Evolutionary conservation across 2,113 vertebrate genomes (phyloP).

Genomic region (Lophius piscatorius): DNA sequence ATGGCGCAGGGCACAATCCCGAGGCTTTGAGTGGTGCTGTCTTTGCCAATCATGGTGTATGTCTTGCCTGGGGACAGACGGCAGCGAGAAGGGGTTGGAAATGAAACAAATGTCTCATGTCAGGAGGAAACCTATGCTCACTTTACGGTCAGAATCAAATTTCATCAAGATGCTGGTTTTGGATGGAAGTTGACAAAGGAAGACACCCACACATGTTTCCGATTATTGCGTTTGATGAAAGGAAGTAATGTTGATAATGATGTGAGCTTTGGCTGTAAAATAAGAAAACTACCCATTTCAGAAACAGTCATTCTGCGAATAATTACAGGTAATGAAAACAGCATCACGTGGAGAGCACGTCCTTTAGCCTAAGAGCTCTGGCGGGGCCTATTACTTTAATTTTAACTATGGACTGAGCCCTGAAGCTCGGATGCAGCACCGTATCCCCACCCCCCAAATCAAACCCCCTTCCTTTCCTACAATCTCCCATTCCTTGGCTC

Average conservation of each 20-base stretch:
- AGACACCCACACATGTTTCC: not conserved
- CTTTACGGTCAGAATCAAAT: constrained; percentile 26
- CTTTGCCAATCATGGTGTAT: constrained; percentile 95
- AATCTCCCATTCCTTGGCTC: constrained; percentile 59
- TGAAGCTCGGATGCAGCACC: constrained; percentile 54
- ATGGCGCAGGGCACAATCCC: constrained; percentile 96
- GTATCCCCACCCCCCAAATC: constrained; percentile 26
- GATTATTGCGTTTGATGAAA: no score
- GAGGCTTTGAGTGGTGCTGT: constrained; percentile 91
- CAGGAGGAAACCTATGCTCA: constrained; percentile 13
- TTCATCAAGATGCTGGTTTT: constrained; percentile 22
- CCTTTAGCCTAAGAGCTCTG: constrained; percentile 53
- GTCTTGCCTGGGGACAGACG: constrained; percentile 86
- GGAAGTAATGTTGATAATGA: no score
- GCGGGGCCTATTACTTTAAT: constrained; percentile 71
- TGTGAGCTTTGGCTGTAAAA: constrained; percentile 36
- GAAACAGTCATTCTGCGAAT: constrained; percentile 33
- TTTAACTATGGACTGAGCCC: constrained; percentile 73
- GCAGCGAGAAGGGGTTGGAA: constrained; percentile 12
- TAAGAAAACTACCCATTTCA: constrained; percentile 27
- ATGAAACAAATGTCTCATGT: constrained; percentile 28
- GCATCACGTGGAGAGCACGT: constrained; percentile 40
- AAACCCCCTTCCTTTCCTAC: constrained; percentile 44
- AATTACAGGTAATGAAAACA: constrained; percentile 48
- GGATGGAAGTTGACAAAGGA: constrained; percentile 8